phyloP scores from a whole-genome alignment of 2,888 invertebrate genomes.

The Phengaris alcon region DNA sequence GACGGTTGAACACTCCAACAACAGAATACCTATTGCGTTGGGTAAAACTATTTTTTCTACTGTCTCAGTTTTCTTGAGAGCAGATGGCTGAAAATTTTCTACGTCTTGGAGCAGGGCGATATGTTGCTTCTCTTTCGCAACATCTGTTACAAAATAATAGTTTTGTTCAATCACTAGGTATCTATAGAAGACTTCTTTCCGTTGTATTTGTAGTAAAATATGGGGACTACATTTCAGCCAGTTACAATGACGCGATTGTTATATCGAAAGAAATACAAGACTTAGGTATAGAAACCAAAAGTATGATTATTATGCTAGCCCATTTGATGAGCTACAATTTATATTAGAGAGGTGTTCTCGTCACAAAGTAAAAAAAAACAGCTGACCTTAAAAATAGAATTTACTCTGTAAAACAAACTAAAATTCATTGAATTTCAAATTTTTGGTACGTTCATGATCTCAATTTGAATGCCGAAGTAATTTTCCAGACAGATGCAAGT shows the following conservation, averaged over 20 bases:
- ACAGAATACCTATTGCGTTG: conserved; percentile 86
- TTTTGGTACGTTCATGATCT: background rate
- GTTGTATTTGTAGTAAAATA: background rate
- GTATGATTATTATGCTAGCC: too few relatives aligned
- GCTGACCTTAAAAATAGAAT: background rate
- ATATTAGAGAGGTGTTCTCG: too few relatives aligned
- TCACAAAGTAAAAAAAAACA: background rate
- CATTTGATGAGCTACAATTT: too few relatives aligned
- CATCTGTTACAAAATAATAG: conserved; percentile 71
- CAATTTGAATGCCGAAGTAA: conserved; percentile 8
- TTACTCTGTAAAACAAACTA: background rate
- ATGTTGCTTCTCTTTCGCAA: conserved; percentile 86
- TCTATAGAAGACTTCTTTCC: background rate
- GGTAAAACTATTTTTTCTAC: conserved; percentile 91
- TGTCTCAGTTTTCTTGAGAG: conserved; percentile 87
- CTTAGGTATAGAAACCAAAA: too few relatives aligned
- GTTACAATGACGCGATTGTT: too few relatives aligned
- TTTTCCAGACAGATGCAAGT: conserved; percentile 13
- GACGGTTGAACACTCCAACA: conserved; percentile 29
- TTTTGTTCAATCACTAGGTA: conserved; percentile 23
- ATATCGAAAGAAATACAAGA: too few relatives aligned
- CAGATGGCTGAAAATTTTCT: conserved; percentile 87
- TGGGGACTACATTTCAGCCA: too few relatives aligned
- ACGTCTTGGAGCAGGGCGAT: conserved; percentile 87
- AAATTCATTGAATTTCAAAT: conserved; percentile 3